These are phyloP conservation scores for Prenolepis imparis DNA, from an alignment of 2,888 invertebrate genomes.

Conservation along the genomic window DNA sequence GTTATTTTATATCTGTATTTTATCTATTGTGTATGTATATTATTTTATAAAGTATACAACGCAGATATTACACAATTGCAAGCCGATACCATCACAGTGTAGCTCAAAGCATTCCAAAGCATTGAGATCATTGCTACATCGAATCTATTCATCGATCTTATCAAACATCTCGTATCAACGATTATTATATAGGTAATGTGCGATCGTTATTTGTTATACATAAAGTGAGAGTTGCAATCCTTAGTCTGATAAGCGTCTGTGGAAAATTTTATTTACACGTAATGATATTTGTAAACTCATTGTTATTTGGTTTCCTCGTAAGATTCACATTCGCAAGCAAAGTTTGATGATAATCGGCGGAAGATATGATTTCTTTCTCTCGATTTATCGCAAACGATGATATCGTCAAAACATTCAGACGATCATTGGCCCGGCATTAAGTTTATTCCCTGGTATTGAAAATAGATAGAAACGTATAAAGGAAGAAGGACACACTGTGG, in stretches of 20 bases:
- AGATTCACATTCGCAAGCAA: slow-evolving; percentile 19
- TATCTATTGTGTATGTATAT: background rate
- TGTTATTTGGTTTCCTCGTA: slow-evolving; percentile 32
- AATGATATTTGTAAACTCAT: slow-evolving; percentile 47
- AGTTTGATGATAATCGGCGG: slow-evolving; percentile 35
- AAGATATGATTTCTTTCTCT: slow-evolving; percentile 16
- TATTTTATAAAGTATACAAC: background rate
- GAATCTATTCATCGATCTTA: slow-evolving; percentile 31
- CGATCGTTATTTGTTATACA: slow-evolving; percentile 29
- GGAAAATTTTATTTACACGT: slow-evolving; percentile 28
- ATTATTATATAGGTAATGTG: slow-evolving; percentile 5
- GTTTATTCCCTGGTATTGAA: slow-evolving; percentile 41
- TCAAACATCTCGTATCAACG: slow-evolving; percentile 32
- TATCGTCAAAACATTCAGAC: slow-evolving; percentile 10
- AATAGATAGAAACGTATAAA: slow-evolving; percentile 22
- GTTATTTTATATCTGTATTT: background rate
- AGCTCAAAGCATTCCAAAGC: slow-evolving; percentile 5
- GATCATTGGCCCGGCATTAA: slow-evolving; percentile 30
- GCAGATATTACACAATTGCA: slow-evolving; percentile 7
- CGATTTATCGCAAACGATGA: slow-evolving; percentile 21
- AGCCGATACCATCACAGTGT: background rate
- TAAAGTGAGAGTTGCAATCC: background rate
- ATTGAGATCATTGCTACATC: slow-evolving; percentile 8
- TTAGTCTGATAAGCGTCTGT: slow-evolving; percentile 19
- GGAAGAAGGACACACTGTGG: slow-evolving; percentile 67